A percentile compares a stretch with the other conserved stretches of the same genome.
Evolutionary conservation across 2,113 vertebrate species (phyloP).

Genomic region (Motacilla tschutschensis): DNA sequence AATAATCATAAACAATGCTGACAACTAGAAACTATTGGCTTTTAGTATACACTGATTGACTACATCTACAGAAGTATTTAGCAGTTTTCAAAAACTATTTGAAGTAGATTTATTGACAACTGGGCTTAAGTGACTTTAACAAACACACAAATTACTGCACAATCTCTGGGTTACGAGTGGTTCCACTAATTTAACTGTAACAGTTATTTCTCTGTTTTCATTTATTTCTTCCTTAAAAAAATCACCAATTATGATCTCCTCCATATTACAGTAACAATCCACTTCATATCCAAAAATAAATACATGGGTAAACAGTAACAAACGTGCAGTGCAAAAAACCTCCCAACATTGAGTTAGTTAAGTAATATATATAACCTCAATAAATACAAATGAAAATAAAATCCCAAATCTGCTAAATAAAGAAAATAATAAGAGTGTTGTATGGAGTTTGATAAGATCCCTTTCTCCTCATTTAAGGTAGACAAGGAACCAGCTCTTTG

Average conservation of each 20-base stretch:
- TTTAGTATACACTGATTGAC: not conserved
- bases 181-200: not conserved
- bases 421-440: not conserved
- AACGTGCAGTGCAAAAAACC: fast-evolving
- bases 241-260: not conserved
- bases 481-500: not conserved
- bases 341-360: not conserved
- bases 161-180: not conserved
- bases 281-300: not conserved
- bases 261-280: not conserved
- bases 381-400: not conserved
- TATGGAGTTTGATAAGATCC: not conserved
- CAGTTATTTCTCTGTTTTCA: not conserved
- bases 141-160: not conserved
- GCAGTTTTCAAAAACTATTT: not conserved
- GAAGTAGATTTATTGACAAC: not conserved
- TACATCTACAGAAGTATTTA: not conserved
- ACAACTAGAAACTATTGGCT: not conserved
- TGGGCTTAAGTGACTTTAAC: not conserved
- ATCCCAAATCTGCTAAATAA: not conserved
- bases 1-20: not conserved
- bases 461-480: not conserved
- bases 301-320: not conserved
- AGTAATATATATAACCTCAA: not conserved
- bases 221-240: not conserved